A percentile compares a stretch with the other conserved stretches of the same genome.
Conservation (phyloP, 2,888 invertebrate genomes). For the Idaea dimidiata region DNA sequence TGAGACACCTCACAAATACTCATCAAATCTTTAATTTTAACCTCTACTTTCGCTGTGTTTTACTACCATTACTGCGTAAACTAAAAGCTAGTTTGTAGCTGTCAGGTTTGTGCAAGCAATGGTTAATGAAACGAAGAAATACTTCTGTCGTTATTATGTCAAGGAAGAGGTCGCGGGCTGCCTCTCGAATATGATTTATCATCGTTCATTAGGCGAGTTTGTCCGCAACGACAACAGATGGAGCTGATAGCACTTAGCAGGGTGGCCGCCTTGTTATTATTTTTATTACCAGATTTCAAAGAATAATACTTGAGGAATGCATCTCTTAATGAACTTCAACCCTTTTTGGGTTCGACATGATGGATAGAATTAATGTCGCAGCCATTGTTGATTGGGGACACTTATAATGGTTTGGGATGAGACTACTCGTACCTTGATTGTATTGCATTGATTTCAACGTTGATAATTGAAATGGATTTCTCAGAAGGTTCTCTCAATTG, state of each 20-base stretch:
- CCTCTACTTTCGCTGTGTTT: conserved; percentile 28
- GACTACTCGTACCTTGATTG: conserved; percentile 47
- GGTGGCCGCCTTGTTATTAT: conserved; percentile 81
- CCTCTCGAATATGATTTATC: conserved; percentile 82
- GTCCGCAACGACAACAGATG: conserved; percentile 81
- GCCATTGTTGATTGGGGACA: conserved; percentile 78
- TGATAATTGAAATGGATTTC: conserved; percentile 49
- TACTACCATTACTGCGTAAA: conserved; percentile 38
- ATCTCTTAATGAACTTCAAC: conserved; percentile 80
- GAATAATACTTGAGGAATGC: conserved; percentile 80
- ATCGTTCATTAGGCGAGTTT: conserved; percentile 82
- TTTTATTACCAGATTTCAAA: conserved; percentile 80
- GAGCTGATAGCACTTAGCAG: conserved; percentile 81
- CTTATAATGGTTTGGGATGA: conserved; percentile 58
- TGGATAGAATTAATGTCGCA: conserved; percentile 79
- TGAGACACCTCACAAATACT: conserved; percentile 70
- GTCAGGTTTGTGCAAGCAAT: conserved; percentile 36
- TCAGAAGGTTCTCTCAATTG: conserved; percentile 43
- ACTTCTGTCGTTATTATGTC: conserved; percentile 50
- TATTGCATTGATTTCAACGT: conserved; percentile 55
- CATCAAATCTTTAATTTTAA: conserved; percentile 46
- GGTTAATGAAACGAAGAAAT: conserved; percentile 29
- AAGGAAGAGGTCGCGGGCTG: conserved; percentile 64
- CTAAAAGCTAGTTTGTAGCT: not conserved
- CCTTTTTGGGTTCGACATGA: conserved; percentile 77